Percentiles rank a stretch among this genome's conserved stretches.
These are phyloP conservation scores for Alouatta palliata DNA, from an alignment of 2,113 vertebrate genomes.

Conservation along the genomic window DNA sequence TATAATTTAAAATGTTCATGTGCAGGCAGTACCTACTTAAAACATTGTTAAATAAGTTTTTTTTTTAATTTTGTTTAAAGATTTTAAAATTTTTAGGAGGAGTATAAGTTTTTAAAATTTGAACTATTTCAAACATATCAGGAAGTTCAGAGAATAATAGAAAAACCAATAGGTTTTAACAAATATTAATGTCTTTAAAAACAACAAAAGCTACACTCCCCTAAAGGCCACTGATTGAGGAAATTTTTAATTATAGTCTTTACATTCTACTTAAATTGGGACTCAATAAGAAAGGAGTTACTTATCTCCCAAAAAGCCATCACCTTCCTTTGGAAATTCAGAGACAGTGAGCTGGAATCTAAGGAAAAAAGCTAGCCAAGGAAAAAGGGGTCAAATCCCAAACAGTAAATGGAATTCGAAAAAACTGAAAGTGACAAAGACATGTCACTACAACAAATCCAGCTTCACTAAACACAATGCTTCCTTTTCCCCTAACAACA, in stretches of 20 bases:
- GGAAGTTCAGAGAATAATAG: not conserved
- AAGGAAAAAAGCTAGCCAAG: not conserved
- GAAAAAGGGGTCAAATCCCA: not conserved
- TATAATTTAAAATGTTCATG: not conserved
- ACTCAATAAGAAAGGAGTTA: constrained; percentile 49
- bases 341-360: not conserved
- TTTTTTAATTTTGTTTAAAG: not conserved
- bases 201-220: constrained; percentile 10
- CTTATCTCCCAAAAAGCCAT: constrained; percentile 25
- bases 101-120: not conserved
- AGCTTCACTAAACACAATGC: not conserved
- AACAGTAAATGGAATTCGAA: not conserved
- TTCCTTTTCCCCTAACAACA: not conserved
- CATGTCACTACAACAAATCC: not conserved
- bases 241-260: constrained; percentile 52
- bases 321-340: constrained; percentile 35
- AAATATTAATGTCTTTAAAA: constrained; percentile 51
- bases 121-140: constrained; percentile 13
- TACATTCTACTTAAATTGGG: constrained; percentile 38
- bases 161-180: not conserved
- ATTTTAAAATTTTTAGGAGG: not conserved
- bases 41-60: not conserved
- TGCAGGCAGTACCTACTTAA: not conserved
- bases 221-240: not conserved
- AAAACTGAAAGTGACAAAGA: not conserved